These are phyloP conservation scores for Macrophya alboannulata DNA, from an alignment of 2,888 invertebrate genomes.

Conservation along the genomic window DNA sequence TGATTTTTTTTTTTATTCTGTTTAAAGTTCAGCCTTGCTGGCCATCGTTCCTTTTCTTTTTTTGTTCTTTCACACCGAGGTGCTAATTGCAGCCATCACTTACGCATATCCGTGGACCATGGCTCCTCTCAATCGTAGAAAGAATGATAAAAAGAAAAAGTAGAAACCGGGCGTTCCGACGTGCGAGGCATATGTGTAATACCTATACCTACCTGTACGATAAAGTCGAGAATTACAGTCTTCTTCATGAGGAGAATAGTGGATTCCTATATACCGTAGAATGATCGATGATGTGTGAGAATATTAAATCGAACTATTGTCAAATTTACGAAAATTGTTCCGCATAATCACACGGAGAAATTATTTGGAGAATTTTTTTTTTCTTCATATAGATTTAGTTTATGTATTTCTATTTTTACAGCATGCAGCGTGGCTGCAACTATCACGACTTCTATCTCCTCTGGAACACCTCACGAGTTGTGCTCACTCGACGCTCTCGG, in stretches of 20 bases:
- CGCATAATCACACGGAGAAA: neutral
- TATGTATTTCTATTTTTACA: constrained; percentile 73
- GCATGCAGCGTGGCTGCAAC: constrained; percentile 73
- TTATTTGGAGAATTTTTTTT: neutral
- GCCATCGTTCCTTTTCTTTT: neutral
- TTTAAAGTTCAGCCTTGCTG: constrained; percentile 31
- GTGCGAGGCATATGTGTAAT: neutral
- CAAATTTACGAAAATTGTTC: neutral
- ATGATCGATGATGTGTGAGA: too few relatives aligned
- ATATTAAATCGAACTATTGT: neutral
- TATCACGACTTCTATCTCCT: constrained; percentile 66
- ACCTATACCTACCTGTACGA: neutral
- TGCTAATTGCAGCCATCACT: constrained; percentile 52
- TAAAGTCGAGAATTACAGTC: neutral
- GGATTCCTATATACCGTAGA: neutral
- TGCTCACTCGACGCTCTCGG: constrained; percentile 76
- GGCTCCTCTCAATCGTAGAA: neutral
- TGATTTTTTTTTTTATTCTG: neutral
- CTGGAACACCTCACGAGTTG: constrained; percentile 73
- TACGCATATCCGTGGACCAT: constrained; percentile 38
- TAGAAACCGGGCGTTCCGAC: constrained; percentile 5
- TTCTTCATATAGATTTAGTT: neutral
- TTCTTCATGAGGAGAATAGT: neutral
- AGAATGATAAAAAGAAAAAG: constrained; percentile 6
- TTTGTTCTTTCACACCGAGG: constrained; percentile 41